These are phyloP conservation scores for Apamea epomidion DNA, from an alignment of 2,888 invertebrate genomes.

Conservation along the genomic window DNA sequence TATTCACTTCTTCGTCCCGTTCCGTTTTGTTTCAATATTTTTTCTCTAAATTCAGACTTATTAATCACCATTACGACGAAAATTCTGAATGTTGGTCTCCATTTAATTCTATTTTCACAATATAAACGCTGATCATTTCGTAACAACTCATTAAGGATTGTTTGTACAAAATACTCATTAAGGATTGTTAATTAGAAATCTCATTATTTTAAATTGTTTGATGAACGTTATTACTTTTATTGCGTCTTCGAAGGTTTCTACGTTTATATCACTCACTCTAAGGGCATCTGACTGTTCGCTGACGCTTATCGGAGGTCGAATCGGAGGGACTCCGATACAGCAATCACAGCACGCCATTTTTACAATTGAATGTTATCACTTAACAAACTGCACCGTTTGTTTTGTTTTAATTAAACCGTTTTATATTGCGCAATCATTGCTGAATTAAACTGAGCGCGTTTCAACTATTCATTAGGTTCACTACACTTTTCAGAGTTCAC, in stretches of 20 bases:
- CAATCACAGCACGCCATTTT: constrained; percentile 92
- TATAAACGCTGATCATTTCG: constrained; percentile 4
- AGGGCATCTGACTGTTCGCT: constrained; percentile 93
- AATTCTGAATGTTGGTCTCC: neutral
- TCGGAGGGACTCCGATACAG: constrained; percentile 92
- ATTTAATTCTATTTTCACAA: constrained; percentile 8
- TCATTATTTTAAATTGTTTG: constrained; percentile 25
- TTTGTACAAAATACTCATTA: constrained; percentile 18
- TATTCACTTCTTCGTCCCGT: neutral
- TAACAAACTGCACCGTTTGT: constrained; percentile 78
- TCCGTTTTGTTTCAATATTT: neutral
- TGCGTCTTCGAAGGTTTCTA: constrained; percentile 42
- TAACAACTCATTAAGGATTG: constrained; percentile 15
- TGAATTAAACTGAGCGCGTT: constrained; percentile 58
- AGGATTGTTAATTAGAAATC: constrained; percentile 23
- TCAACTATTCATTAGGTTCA: constrained; percentile 65
- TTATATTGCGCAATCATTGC: constrained; percentile 83
- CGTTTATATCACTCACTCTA: constrained; percentile 91
- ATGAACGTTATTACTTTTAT: constrained; percentile 22
- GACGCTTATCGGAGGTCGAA: constrained; percentile 94
- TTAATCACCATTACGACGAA: neutral
- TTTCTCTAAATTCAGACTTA: neutral
- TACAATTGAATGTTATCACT: constrained; percentile 74
- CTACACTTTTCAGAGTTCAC: constrained; percentile 69
- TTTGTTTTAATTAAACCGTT: constrained; percentile 69